Percentiles rank a stretch among this genome's conserved stretches.
Evolutionary conservation across 2,113 vertebrate genomes (phyloP).

Genomic region (Platycercus adscitus): DNA sequence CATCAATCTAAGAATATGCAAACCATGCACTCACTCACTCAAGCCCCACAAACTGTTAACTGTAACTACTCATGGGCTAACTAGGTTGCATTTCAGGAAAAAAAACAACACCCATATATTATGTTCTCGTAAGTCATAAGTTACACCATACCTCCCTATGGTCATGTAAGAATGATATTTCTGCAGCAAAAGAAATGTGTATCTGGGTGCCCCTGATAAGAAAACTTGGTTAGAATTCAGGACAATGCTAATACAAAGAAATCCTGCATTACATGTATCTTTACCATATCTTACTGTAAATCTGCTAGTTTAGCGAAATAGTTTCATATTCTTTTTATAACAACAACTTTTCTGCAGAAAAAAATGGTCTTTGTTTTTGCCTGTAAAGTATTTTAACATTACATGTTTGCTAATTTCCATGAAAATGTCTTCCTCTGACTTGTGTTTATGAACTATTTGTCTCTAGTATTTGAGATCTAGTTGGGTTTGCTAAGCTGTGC

Average conservation of each 20-base stretch:
- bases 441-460: not conserved
- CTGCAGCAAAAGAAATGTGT: not conserved
- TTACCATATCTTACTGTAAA: not conserved
- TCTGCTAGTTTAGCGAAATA: not conserved
- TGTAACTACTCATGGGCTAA: not conserved
- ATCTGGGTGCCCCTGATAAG: not conserved
- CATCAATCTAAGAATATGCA: not conserved
- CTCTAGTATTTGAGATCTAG: not conserved
- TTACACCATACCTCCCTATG: not conserved
- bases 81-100: not conserved
- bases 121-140: not conserved
- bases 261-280: not conserved
- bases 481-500: not conserved
- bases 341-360: not conserved
- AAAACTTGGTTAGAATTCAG: not conserved
- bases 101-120: fast-evolving
- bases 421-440: not conserved
- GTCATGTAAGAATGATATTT: not conserved
- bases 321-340: not conserved
- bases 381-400: not conserved
- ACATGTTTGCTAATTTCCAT: not conserved
- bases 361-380: not conserved
- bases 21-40: not conserved
- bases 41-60: not conserved
- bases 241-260: not conserved